Evolutionary conservation across 2,888 invertebrate species (phyloP).

Genomic region (Oscheius sp.): DNA sequence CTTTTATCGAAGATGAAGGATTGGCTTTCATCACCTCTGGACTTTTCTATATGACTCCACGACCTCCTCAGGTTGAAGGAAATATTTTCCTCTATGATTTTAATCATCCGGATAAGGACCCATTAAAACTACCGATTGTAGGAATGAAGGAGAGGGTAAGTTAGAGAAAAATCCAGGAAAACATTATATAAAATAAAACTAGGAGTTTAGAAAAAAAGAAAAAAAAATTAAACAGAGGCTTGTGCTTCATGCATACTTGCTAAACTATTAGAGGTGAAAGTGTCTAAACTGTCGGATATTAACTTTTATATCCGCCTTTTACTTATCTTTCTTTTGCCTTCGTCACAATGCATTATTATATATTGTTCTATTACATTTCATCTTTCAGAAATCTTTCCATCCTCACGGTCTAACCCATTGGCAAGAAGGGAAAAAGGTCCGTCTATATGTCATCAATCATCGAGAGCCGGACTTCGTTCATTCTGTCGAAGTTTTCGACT

Average conservation of each 20-base stretch:
- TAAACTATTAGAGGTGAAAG: too few species aligned
- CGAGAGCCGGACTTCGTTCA: slow-evolving; percentile 37
- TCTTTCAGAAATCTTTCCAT: slow-evolving; percentile 42
- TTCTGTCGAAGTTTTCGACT: slow-evolving; percentile 47
- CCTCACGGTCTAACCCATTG: slow-evolving; percentile 52
- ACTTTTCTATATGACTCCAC: slow-evolving; percentile 39
- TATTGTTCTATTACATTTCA: too few species aligned
- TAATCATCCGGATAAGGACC: slow-evolving; percentile 15
- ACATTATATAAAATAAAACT: too few species aligned
- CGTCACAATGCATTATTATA: too few species aligned
- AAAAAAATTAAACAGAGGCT: too few species aligned
- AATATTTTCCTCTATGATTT: slow-evolving; percentile 53
- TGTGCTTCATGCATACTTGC: too few species aligned
- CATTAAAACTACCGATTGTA: slow-evolving; percentile 5
- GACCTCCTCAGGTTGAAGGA: slow-evolving; percentile 24
- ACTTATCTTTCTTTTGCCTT: too few species aligned
- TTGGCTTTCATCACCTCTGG: slow-evolving; percentile 56
- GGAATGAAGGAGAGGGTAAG: slow-evolving; percentile 18
- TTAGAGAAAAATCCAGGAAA: background rate
- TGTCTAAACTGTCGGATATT: too few species aligned
- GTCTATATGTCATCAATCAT: slow-evolving; percentile 49
- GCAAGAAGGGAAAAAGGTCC: slow-evolving; percentile 39
- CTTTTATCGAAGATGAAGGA: slow-evolving; percentile 35
- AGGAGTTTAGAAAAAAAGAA: too few species aligned
- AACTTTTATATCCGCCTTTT: too few species aligned